Percentiles rank a stretch among this genome's conserved stretches.
These are phyloP conservation scores for Bos indicus DNA, from an alignment of 2,113 vertebrate genomes.

Conservation along the genomic window DNA sequence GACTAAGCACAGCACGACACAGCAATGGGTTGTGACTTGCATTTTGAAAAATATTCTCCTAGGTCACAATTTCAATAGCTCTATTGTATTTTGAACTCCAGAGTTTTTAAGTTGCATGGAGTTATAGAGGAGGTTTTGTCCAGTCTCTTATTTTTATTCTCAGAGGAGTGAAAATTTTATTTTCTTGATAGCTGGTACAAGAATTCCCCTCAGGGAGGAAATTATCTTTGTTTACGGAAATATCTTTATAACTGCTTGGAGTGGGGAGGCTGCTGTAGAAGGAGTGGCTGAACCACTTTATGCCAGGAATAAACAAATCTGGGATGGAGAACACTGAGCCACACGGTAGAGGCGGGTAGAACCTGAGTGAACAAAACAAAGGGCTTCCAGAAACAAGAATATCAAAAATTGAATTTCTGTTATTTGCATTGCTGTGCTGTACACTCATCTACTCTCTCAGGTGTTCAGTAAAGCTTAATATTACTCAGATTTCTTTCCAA, in stretches of 20 bases:
- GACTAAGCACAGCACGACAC: not conserved
- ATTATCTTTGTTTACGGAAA: constrained; percentile 7
- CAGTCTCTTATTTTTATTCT: not conserved
- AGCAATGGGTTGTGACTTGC: constrained; percentile 46
- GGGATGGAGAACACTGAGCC: not conserved
- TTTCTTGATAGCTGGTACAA: not conserved
- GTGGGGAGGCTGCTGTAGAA: not conserved
- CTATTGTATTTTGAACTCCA: constrained; percentile 1
- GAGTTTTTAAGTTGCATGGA: not conserved
- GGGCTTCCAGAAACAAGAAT: not conserved
- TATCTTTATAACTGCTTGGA: not conserved
- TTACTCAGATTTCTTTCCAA: not conserved
- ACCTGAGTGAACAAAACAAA: not conserved
- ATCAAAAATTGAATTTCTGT: not conserved
- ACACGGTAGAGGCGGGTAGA: not conserved
- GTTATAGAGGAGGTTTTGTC: not conserved
- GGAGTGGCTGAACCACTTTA: not conserved
- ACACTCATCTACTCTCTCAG: not conserved
- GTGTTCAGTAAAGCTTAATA: not conserved
- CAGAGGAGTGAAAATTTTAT: not conserved
- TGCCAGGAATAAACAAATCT: not conserved
- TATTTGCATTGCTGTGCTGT: not conserved
- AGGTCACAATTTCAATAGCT: constrained; percentile 17
- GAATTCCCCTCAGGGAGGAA: not conserved
- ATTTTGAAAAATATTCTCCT: constrained; percentile 32